Conservation (phyloP, 2,113 vertebrate genomes). For the Bettongia penicillata region DNA sequence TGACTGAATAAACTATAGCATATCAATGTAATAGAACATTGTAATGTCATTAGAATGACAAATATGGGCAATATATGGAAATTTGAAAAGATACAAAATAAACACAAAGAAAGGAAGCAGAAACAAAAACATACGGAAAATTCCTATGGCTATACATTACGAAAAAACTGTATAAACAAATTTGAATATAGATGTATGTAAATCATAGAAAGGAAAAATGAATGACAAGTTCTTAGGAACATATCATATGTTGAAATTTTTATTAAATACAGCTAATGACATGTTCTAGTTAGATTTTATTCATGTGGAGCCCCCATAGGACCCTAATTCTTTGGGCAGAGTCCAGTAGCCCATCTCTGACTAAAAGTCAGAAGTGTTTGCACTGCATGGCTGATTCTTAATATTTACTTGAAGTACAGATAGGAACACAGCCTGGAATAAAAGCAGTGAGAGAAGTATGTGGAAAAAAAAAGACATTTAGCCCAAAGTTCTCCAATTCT, state of each 20-base stretch:
- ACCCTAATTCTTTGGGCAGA: neutral
- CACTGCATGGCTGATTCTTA: neutral
- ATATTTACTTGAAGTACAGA: neutral
- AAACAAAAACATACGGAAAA: neutral
- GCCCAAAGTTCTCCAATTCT: slow-evolving; percentile 42
- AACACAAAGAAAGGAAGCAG: neutral
- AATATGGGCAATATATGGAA: neutral
- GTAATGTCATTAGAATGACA: neutral
- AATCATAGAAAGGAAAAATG: neutral
- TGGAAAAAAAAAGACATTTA: slow-evolving; percentile 25
- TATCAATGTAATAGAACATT: neutral
- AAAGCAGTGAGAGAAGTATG: neutral
- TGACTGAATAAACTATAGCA: neutral
- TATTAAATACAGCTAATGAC: neutral
- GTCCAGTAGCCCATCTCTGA: neutral
- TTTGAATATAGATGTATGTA: neutral
- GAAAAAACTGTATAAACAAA: neutral
- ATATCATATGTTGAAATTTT: neutral
- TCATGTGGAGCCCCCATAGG: neutral
- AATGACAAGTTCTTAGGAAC: neutral
- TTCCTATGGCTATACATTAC: neutral
- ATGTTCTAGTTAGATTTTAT: neutral
- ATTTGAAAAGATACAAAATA: neutral
- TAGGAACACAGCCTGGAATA: neutral
- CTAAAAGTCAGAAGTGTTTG: neutral